Evolutionary conservation across 2,113 vertebrate genomes (phyloP), one percentile per base, ranked within the genome.

Genomic region (Leuciscus idus): DNA sequence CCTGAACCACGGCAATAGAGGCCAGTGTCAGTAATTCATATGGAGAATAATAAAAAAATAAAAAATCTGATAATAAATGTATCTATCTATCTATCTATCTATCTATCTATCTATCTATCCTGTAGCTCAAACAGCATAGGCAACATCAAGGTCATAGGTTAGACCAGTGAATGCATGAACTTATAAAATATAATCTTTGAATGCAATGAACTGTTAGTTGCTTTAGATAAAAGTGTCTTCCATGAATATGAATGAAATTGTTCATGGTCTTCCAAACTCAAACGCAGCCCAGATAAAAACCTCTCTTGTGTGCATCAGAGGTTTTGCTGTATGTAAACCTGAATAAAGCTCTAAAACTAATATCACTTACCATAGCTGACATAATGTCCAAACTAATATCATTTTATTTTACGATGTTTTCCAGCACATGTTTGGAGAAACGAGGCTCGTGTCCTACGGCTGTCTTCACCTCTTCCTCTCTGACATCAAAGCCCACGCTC

Each of bases 1-100:
- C 68, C 59, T 61, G 59, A n/a, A 61, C 9, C 3, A 23, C 59
- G n/a, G 59, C 23, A 61, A 39, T 39, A 4, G 19, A 70, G 68
- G 33, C 68, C 30, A 39, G 33, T 72, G 68, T 39, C 68, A 72
- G 33, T 72, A 72, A 74, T 26, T 48, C 89, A 93, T 92, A 92
- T 92, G 86, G 86, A 92, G 91, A 90, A 91, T 90, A 84, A 79
- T 30, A 30, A 30, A 30, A 30, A 30, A 30, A 30, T 30, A 30
- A 30, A 30, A 30, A 30, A 30, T 30, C 30, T 2, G 30, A 30
- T 30, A 30, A 30, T 30, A 30, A 30, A 13, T 50, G 19, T 19
- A 17, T 55, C 50, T 17, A 4, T 52, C 50, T 6, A 5, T 55
- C 52, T 6, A 17, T 55, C 52, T 3, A 17, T 55, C 52, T 19